Percentiles rank a stretch among this genome's conserved stretches.
Conservation (phyloP, 1,140 invertebrate genomes). For the Eubasilissa regina region DNA sequence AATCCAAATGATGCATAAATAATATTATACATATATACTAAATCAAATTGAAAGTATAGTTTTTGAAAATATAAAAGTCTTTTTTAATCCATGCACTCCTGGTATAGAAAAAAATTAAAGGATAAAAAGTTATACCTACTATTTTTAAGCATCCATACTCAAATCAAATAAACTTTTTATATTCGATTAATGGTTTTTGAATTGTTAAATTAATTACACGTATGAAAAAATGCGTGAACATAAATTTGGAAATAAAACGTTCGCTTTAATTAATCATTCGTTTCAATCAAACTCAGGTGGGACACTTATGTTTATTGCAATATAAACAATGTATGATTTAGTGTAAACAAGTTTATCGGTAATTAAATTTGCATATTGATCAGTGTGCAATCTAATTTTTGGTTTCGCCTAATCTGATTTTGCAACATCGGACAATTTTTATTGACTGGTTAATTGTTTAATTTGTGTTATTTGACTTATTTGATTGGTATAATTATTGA, state of each 20-base stretch:
- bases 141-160: neutral
- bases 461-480: conserved; percentile 9
- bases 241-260: neutral
- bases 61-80: too few species aligned
- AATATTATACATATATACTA: too few species aligned
- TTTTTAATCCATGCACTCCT: too few species aligned
- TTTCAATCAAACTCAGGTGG: conserved; percentile 48
- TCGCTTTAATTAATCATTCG: neutral
- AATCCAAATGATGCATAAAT: too few species aligned
- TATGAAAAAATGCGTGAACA: neutral
- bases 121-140: too few species aligned
- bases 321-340: conserved; percentile 56
- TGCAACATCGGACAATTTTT: neutral
- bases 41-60: too few species aligned
- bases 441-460: conserved; percentile 21
- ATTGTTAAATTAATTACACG: neutral
- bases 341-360: conserved; percentile 53
- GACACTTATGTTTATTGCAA: conserved; percentile 40
- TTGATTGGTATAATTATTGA: conserved; percentile 16
- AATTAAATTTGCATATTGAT: conserved; percentile 56
- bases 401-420: neutral
- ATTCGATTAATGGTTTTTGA: neutral
- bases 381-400: conserved; percentile 1
- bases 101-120: too few species aligned
- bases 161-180: conserved; percentile 15